Conservation (phyloP, 92 coral and sea anemone genomes). For the Ricordea florida region DNA sequence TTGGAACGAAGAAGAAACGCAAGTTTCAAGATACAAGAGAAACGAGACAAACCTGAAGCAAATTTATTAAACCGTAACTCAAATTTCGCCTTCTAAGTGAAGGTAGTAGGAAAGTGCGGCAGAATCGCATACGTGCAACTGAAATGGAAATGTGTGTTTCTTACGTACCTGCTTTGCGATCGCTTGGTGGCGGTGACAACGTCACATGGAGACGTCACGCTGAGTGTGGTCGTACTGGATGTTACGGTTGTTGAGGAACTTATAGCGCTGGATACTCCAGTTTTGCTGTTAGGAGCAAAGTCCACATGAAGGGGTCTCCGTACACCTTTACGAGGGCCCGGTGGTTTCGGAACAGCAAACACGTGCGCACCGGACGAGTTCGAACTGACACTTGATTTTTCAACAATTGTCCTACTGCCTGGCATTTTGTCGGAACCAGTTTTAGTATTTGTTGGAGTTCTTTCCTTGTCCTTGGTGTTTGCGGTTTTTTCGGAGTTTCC, state of each 20-base stretch:
- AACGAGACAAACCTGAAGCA: too few species aligned
- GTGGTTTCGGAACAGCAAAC: slow-evolving; percentile 86
- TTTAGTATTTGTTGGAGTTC: neutral
- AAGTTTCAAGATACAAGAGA: too few species aligned
- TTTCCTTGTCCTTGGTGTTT: slow-evolving; percentile 10
- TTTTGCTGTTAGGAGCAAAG: slow-evolving; percentile 51
- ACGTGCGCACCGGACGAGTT: slow-evolving; percentile 31
- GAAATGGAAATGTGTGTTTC: neutral
- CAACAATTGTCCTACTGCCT: slow-evolving; percentile 16
- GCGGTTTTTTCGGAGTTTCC: slow-evolving; percentile 45
- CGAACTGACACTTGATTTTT: slow-evolving; percentile 22
- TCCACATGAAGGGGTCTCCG: slow-evolving; percentile 82
- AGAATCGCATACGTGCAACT: neutral
- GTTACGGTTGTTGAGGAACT: neutral
- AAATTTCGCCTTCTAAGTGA: too few species aligned
- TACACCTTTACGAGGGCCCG: slow-evolving; percentile 81
- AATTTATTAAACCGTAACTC: too few species aligned
- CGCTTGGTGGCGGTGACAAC: slow-evolving; percentile 83
- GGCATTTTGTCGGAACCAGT: neutral
- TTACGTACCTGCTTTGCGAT: slow-evolving; percentile 88
- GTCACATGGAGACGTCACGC: slow-evolving; percentile 55
- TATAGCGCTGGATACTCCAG: slow-evolving; percentile 38
- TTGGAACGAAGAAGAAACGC: too few species aligned
- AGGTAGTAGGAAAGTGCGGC: too few species aligned
- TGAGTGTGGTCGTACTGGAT: slow-evolving; percentile 51